Evolutionary conservation across 1,140 invertebrate genomes (phyloP).

Genomic region (Parasteatoda tepidariorum): DNA sequence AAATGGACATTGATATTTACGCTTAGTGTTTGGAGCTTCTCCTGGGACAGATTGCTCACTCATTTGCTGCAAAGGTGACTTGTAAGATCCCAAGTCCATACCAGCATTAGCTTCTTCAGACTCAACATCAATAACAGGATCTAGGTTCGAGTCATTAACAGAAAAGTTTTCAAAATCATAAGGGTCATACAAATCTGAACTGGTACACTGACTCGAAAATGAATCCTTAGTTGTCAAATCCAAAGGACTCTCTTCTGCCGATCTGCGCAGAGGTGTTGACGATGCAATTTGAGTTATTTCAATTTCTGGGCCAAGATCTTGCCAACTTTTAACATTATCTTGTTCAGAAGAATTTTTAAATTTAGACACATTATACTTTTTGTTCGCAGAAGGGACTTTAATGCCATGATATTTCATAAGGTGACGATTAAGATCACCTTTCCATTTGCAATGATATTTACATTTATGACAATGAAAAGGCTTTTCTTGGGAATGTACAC

Average conservation of each 20-base stretch:
- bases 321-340: not conserved
- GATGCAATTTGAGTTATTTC: conserved; percentile 14
- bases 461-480: conserved; percentile 69
- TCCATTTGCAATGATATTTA: conserved; percentile 71
- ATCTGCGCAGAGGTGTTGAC: conserved; percentile 1
- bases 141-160: not conserved
- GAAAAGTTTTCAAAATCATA: conserved; percentile 34
- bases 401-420: conserved; percentile 68
- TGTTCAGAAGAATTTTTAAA: not conserved
- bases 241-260: conserved; percentile 42
- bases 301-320: not conserved
- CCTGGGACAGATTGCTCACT: not conserved
- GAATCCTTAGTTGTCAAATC: conserved; percentile 42
- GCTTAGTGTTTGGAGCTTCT: conserved; percentile 19
- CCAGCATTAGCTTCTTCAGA: not conserved
- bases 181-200: not conserved
- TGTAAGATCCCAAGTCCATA: not conserved
- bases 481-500: conserved; percentile 74
- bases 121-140: not conserved
- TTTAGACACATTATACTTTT: not conserved
- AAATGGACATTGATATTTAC: conserved; percentile 84
- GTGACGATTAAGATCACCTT: conserved; percentile 70
- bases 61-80: not conserved
- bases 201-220: conserved; percentile 13
- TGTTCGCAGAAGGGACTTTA: conserved; percentile 24